phyloP scores from a whole-genome alignment of 2,797 vertebrate species.

The Phrynocephalus vlangalii region DNA sequence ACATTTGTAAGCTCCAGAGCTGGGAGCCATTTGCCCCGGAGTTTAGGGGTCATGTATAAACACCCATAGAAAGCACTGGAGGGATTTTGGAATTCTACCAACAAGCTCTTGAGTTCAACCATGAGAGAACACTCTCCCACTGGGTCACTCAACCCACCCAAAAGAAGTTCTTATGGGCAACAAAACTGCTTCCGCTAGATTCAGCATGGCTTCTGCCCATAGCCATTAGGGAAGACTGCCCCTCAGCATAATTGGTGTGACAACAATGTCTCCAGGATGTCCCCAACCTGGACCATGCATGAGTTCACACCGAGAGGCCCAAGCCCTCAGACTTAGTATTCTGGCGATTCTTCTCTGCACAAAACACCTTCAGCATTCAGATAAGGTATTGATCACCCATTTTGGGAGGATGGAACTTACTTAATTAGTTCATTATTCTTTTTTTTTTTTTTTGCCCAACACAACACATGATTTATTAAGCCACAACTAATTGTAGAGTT shows the following conservation, averaged over 20 bases:
- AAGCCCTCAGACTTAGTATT: constrained; percentile 47
- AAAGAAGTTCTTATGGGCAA: background rate
- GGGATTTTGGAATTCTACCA: too few relatives aligned
- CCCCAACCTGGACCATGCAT: too few relatives aligned
- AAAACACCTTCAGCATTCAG: constrained; percentile 63
- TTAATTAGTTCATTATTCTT: constrained; percentile 75
- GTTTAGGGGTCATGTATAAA: too few relatives aligned
- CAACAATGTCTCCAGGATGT: too few relatives aligned
- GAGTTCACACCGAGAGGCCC: background rate
- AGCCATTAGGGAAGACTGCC: too few relatives aligned
- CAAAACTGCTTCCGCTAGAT: background rate
- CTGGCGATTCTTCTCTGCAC: constrained; percentile 65
- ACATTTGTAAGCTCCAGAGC: too few relatives aligned
- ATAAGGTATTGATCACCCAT: constrained; percentile 79
- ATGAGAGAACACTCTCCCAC: too few relatives aligned
- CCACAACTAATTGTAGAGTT: constrained; percentile 76
- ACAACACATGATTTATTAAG: constrained; percentile 78
- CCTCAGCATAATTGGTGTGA: too few relatives aligned
- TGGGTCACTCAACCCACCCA: rapidly evolving
- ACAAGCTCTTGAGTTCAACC: background rate
- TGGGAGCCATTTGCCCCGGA: too few relatives aligned
- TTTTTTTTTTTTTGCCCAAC: constrained; percentile 62
- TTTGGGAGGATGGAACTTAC: constrained; percentile 61
- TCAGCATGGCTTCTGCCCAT: background rate
- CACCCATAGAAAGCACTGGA: too few relatives aligned